Evolutionary conservation across 2,888 invertebrate genomes (phyloP).

Genomic region (Lasioglossum figueresi): DNA sequence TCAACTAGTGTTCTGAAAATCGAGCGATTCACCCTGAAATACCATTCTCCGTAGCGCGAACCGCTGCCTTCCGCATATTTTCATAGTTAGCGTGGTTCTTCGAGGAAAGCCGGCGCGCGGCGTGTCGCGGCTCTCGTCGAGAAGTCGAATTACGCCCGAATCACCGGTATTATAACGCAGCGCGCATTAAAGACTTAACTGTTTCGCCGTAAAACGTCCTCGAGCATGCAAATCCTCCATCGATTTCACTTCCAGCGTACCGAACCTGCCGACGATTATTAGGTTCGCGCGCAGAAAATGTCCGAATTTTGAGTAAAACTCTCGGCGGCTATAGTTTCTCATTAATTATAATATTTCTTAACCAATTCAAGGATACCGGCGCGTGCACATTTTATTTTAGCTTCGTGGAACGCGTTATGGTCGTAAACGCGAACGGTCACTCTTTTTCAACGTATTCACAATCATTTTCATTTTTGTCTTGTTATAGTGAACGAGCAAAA

Average conservation of each 20-base stretch:
- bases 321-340: neutral
- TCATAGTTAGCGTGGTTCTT: neutral
- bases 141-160: slow-evolving; percentile 29
- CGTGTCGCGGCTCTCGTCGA: slow-evolving; percentile 21
- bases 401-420: neutral
- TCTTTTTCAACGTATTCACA: neutral
- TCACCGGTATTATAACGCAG: slow-evolving; percentile 25
- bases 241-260: neutral
- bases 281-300: neutral
- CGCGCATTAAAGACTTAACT: slow-evolving; percentile 14
- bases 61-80: neutral
- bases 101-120: neutral
- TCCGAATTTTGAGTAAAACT: neutral
- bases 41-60: neutral
- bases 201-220: slow-evolving; percentile 9
- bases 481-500: neutral
- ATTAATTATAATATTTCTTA: neutral
- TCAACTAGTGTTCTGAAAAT: neutral
- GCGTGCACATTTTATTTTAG: neutral
- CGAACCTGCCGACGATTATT: slow-evolving; percentile 8
- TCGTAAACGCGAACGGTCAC: neutral
- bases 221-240: neutral
- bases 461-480: neutral
- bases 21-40: neutral
- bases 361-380: neutral